Conservation (phyloP, 2,888 invertebrate species). For the Brachylomia viminalis region DNA sequence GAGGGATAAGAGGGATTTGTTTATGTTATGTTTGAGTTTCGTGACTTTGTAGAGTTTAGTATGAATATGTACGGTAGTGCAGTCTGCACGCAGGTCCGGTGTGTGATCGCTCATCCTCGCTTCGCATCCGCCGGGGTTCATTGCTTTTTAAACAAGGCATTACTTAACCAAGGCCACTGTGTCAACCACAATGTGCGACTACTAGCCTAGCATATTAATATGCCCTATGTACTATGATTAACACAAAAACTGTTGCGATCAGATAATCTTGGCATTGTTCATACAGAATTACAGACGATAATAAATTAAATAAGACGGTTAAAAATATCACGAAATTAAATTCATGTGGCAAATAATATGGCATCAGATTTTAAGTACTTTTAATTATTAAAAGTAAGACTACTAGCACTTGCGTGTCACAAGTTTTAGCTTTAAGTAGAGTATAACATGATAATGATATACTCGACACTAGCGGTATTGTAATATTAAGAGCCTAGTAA, state of each 20-base stretch:
- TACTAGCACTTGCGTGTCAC: conserved; percentile 70
- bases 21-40: conserved; percentile 7
- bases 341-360: conserved; percentile 90
- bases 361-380: conserved; percentile 90
- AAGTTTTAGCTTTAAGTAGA: conserved; percentile 65
- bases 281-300: conserved; percentile 82
- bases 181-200: conserved; percentile 85
- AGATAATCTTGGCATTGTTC: conserved; percentile 78
- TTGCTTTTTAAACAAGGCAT: conserved; percentile 86
- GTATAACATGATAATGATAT: conserved; percentile 66
- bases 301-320: conserved; percentile 86
- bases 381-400: conserved; percentile 81
- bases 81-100: conserved; percentile 67
- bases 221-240: conserved; percentile 81
- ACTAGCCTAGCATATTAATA: conserved; percentile 86
- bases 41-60: conserved; percentile 15
- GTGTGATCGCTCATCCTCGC: conserved; percentile 49
- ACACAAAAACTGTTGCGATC: conserved; percentile 77
- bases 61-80: conserved; percentile 50
- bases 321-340: conserved; percentile 89
- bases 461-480: conserved; percentile 74
- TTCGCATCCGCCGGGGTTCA: conserved; percentile 76
- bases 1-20: conserved; percentile 18
- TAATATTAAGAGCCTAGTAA: conserved; percentile 75
- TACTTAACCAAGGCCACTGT: conserved; percentile 86